Conservation (phyloP, 2,797 vertebrate genomes). For the Pyrocephalus nanus region DNA sequence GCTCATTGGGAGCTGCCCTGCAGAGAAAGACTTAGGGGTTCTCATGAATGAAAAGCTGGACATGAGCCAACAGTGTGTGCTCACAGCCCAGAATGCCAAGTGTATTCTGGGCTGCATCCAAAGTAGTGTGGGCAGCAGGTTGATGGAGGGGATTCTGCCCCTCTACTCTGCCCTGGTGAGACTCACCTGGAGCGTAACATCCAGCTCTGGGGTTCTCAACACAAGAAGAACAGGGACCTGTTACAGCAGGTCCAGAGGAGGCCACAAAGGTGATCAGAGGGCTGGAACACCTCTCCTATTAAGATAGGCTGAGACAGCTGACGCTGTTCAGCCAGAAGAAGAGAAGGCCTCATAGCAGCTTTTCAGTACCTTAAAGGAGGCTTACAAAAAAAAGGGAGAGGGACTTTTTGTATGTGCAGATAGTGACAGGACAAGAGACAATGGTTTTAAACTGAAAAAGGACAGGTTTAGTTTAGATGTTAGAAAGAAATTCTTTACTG, state of each 20-base stretch:
- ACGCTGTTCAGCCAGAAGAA: neutral
- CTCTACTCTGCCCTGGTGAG: neutral
- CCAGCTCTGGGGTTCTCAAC: neutral
- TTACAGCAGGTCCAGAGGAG: neutral
- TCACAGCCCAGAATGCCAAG: neutral
- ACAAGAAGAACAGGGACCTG: fast-evolving
- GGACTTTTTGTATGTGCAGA: neutral
- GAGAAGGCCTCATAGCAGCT: neutral
- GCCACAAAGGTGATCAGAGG: neutral
- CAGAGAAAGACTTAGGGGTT: fast-evolving
- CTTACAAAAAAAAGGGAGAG: neutral
- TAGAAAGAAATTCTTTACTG: neutral
- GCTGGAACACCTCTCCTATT: neutral
- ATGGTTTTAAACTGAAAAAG: neutral
- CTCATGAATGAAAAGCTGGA: fast-evolving
- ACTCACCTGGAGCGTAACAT: neutral
- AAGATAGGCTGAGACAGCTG: neutral
- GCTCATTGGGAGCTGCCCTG: neutral
- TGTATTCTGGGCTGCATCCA: neutral
- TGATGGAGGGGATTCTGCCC: neutral
- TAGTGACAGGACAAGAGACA: neutral
- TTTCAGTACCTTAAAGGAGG: neutral
- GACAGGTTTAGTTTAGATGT: neutral
- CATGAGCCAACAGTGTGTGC: neutral
- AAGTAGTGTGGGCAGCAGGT: neutral